These are phyloP conservation scores for Diuraphis noxia DNA, from an alignment of 1,140 invertebrate genomes.

Conservation along the genomic window DNA sequence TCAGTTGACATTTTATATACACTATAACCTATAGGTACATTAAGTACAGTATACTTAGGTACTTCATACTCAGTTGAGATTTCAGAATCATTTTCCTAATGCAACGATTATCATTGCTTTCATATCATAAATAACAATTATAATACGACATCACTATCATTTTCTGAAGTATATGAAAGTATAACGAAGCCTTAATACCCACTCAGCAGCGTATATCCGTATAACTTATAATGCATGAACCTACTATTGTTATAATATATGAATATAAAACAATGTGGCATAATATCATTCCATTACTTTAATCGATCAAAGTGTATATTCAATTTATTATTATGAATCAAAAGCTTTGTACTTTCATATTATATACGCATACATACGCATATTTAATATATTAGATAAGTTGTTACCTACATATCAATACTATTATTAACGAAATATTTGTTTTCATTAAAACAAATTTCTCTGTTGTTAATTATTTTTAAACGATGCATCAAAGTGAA, in stretches of 20 bases:
- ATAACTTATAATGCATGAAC: not conserved
- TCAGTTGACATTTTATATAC: not conserved
- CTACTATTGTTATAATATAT: not conserved
- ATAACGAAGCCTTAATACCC: not conserved
- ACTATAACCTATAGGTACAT: not conserved
- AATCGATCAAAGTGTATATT: not conserved
- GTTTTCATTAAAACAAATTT: not conserved
- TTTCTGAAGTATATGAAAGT: not conserved
- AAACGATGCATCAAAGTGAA: not conserved
- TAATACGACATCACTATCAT: not conserved
- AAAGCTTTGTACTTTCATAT: not conserved
- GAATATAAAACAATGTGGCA: not conserved
- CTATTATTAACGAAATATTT: not conserved
- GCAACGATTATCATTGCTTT: not conserved
- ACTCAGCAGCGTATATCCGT: not conserved
- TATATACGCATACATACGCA: no score
- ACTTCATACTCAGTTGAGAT: not conserved
- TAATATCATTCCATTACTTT: not conserved
- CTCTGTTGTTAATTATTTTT: not conserved
- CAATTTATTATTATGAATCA: not conserved
- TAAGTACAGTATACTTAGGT: not conserved
- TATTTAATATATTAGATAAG: not conserved
- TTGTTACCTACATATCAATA: not conserved
- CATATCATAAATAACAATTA: not conserved
- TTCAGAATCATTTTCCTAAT: not conserved